Base-by-base conservation (phyloP, 2,113 vertebrate species). In the Carassius auratus region DNA sequence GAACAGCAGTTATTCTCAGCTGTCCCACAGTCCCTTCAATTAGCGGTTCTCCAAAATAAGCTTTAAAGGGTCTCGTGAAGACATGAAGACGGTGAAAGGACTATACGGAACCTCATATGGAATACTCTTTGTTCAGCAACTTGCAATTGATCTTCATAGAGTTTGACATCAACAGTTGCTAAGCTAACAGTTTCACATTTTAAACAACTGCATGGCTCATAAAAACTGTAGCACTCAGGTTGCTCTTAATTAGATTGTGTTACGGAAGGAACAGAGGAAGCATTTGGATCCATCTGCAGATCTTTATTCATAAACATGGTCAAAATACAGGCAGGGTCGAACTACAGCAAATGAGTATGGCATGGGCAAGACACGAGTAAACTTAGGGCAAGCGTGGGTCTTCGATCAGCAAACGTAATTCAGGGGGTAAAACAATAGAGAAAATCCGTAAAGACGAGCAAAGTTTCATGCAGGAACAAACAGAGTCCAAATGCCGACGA, bases 1-100 rank as follows among this genome's bases (percentile, higher is more conserved):
- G 69, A n/a, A 73, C 69, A n/a, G 69, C 19, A 73, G 69, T 50
- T 76, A 76, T 52, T 76, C 23, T 76, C 45, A 52, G 42, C 38
- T 50, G 45, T 52, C 73, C 73, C 13, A 17, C 73, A 3, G 21
- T 26, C 38, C 14, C 73, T 76, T 36, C n/a, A 52, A 42, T 23
- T 45, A 75, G 42, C 10, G 6, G 10, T 75, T 75, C n/a, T 75
- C 21, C 12, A 50, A 7, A 7, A 26, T 75, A 0, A 75, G n/a
- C 45, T 75, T 42, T 50, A n/a, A 3, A 4, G n/a, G 42, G 73
- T 50, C 73, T 50, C 10, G 8, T 48, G 23, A 75, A 26, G 45
- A 50, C 45, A 23, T 30, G 30, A 30, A 30, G 50, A 68, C 26
- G n/a, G 13, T 75, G 21, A 26, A 75, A 75, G 42, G 21, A 75